Percentiles rank a stretch among this genome's conserved stretches.
phyloP scores from a whole-genome alignment of 2,888 invertebrate genomes.

The Falcaria lacertinaria region DNA sequence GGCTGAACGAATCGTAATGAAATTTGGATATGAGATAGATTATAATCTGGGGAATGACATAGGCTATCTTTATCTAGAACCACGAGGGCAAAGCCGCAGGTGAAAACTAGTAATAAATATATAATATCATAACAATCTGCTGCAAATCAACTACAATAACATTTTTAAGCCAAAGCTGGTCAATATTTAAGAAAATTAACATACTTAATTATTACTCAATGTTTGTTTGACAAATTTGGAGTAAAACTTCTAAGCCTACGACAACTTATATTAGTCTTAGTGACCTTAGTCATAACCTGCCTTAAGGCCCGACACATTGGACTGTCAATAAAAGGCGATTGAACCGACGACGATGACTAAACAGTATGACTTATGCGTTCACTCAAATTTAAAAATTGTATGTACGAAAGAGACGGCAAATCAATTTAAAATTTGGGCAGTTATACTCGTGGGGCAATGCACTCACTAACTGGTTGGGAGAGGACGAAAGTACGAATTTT shows the following conservation, averaged over 20 bases:
- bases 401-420: slow-evolving; percentile 48
- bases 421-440: slow-evolving; percentile 66
- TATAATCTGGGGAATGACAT: no score
- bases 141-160: no score
- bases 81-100: no score
- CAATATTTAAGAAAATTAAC: no score
- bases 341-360: slow-evolving; percentile 52
- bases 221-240: neutral
- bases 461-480: slow-evolving; percentile 69
- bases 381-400: slow-evolving; percentile 21
- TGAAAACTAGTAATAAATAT: no score
- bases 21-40: no score
- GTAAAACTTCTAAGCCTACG: slow-evolving; percentile 48
- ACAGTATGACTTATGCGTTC: slow-evolving; percentile 44
- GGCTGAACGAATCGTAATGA: no score
- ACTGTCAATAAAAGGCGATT: slow-evolving; percentile 56
- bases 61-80: no score
- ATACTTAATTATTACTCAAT: no score
- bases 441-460: slow-evolving; percentile 66
- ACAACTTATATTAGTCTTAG: slow-evolving; percentile 45
- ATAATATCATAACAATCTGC: no score
- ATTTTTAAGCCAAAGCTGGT: no score
- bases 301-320: slow-evolving; percentile 67
- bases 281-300: slow-evolving; percentile 73
- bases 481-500: slow-evolving; percentile 76